Evolutionary conservation across 2,888 invertebrate species (phyloP), one percentile per base, ranked within the genome.

Genomic region (Euclidia mi): DNA sequence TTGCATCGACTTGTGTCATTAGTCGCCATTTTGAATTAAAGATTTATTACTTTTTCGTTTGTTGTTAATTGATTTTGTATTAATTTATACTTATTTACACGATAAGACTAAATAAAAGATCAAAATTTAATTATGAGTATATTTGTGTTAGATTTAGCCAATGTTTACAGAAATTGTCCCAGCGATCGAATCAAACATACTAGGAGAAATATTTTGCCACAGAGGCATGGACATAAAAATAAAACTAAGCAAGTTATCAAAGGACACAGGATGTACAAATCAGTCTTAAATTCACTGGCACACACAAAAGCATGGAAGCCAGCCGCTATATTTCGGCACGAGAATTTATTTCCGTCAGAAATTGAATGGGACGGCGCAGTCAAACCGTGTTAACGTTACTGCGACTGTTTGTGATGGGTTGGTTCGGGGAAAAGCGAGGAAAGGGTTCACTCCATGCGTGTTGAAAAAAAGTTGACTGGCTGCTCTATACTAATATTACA

Each of bases 311-410:
- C 71, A 69, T 65, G 55, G 65, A n/a, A 74, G 71, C 67, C 68
- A 70, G 71, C 68, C 61, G 73, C 76, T 72, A 84, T 81, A 83
- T 82, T 80, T 81, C 79, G 82, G 74, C 81, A 66, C 59, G 64
- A 69, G 76, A 80, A 85, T 86, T 84, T 83, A 85, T 84, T 77
- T 77, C 71, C 68, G 68, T 56, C 76, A 80, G 76, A 80, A 80
- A 84, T 85, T 84, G 81, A 82, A 84, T 79, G 70, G 77, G 68
- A 70, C 58, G 68, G 50, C 49, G 68, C 55, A 45, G 18, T 51
- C 52, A 61, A 75, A 69, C 58, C 61, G 59, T 68, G 73, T 70
- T 71, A 70, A 56, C 57, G 55, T 57, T 62, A 56, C 56, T 42
- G 18, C 45, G 40, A 56, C 44, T 63, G 55, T 43, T 40, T 57